Conservation (phyloP, 2,113 vertebrate genomes). For the Amazona guildingii region DNA sequence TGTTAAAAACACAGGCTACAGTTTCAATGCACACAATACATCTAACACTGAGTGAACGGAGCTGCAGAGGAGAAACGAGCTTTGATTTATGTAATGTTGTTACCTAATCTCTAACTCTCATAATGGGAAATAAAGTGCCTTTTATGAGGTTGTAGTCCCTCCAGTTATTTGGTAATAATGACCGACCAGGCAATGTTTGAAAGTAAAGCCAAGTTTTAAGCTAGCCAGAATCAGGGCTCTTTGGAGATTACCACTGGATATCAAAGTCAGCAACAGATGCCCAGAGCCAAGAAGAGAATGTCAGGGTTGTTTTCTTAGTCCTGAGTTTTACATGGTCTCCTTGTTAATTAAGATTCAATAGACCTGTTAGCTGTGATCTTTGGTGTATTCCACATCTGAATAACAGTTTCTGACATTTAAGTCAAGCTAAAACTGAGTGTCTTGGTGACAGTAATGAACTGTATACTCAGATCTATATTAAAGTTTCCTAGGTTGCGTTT, state of each 20-base stretch:
- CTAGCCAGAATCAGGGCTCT: not conserved
- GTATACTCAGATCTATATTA: slow-evolving; percentile 28
- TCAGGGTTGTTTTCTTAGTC: not conserved
- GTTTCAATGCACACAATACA: not conserved
- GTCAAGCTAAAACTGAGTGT: slow-evolving; percentile 19
- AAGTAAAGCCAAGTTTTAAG: slow-evolving; percentile 51
- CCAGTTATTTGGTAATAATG: slow-evolving; percentile 27
- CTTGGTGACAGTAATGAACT: slow-evolving; percentile 55
- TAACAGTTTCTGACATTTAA: slow-evolving; percentile 77
- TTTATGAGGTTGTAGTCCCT: slow-evolving; percentile 10
- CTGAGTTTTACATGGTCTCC: slow-evolving; percentile 41
- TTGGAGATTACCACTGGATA: slow-evolving; percentile 10
- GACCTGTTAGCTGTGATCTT: slow-evolving; percentile 67
- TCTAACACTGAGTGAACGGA: not conserved
- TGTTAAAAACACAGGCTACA: not conserved
- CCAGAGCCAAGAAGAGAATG: slow-evolving; percentile 22
- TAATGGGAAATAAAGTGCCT: not conserved
- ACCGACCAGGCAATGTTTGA: slow-evolving; percentile 45
- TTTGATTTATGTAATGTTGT: not conserved
- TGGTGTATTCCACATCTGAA: slow-evolving; percentile 64
- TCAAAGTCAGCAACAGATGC: slow-evolving; percentile 61
- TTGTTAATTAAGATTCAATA: slow-evolving; percentile 71
- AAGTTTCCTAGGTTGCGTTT: not conserved
- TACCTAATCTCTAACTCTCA: not conserved
- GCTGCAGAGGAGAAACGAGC: not conserved